Base-by-base conservation (phyloP, 2,888 invertebrate species). In the Leptogaster cylindrica region DNA sequence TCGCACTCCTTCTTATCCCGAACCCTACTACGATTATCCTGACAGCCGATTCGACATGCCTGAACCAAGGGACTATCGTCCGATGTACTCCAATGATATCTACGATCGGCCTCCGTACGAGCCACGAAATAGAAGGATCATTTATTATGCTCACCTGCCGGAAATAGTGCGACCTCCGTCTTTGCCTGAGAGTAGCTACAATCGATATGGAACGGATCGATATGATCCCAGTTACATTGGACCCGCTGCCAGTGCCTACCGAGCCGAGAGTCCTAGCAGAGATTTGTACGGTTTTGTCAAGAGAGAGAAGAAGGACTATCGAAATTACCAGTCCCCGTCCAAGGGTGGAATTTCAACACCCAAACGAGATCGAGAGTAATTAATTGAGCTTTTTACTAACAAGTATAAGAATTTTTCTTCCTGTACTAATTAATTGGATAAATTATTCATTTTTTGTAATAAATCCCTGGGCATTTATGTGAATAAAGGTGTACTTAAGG, bases 61-160 rank as follows among this genome's bases (percentile, higher is more conserved):
- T 1, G 76, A 77, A 12, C 75, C 77, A 1, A 70, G 78, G 2
- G 79, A 80, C n/a, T 79, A 77, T 39, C 67, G 73, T 3, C 75
- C 76, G 20, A 52, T 76, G 2, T 75, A 75, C 39, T 73, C 75
- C 66, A 79, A 79, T 74, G 77, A 78, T 71, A 74, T 78, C 50
- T 77, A 77, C 23, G 77, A 78, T n/a, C 72, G 73, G 72, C 73
- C 79, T 73, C 68, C 80, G 79, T 3, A 72, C 66, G 51, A 16
- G n/a, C 68, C 20, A 10, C 68, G 25, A 23, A 74, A 74, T n/a
- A 76, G 79, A 73, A 83, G 89, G 67, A 87, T 89, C 65, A 87
- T 89, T 66, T 89, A 89, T 75, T 89, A 89, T 72, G 88, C 89
- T 0, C 88, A 88, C 75, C 78, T 89, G 25, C 89, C 89, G 7